These are phyloP conservation scores for Cerastis leucographa DNA, from an alignment of 2,888 invertebrate genomes.

Conservation along the genomic window DNA sequence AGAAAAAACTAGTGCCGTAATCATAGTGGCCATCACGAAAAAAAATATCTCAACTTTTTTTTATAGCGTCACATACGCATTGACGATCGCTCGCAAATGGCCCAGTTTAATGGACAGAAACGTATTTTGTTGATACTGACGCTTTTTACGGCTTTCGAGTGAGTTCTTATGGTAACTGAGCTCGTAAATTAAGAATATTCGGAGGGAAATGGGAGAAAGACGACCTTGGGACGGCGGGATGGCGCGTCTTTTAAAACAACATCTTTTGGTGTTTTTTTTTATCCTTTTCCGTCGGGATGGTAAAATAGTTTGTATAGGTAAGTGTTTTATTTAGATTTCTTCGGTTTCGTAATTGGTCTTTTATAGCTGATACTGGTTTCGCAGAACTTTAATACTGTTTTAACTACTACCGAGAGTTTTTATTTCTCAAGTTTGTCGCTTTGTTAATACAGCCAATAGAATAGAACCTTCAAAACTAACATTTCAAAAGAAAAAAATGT, in stretches of 20 bases:
- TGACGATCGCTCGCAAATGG: slow-evolving; percentile 67
- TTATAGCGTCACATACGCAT: slow-evolving; percentile 72
- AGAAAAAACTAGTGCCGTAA: slow-evolving; percentile 12
- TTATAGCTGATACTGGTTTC: background rate
- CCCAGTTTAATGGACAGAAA: slow-evolving; percentile 69
- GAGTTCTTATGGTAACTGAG: slow-evolving; percentile 69
- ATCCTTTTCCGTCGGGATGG: slow-evolving; percentile 7
- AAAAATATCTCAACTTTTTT: slow-evolving; percentile 60
- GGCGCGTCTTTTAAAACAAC: slow-evolving; percentile 55
- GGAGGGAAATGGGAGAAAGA: slow-evolving; percentile 57
- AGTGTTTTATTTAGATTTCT: slow-evolving; percentile 11
- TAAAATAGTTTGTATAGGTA: slow-evolving; percentile 38
- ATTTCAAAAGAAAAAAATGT: background rate
- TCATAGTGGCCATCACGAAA: slow-evolving; percentile 24
- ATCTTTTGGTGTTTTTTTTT: slow-evolving; percentile 50
- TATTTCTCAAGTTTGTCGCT: background rate
- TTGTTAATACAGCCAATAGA: background rate
- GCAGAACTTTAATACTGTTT: background rate
- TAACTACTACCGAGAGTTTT: background rate
- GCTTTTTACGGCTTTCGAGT: slow-evolving; percentile 70
- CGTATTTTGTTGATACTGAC: slow-evolving; percentile 71
- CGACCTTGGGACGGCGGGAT: slow-evolving; percentile 57
- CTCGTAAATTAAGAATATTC: slow-evolving; percentile 70
- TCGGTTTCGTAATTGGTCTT: background rate
- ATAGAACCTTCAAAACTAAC: background rate